Percentiles rank a stretch among this genome's conserved stretches.
Evolutionary conservation across 1,140 invertebrate genomes (phyloP).

Genomic region (Eupeodes corollae): DNA sequence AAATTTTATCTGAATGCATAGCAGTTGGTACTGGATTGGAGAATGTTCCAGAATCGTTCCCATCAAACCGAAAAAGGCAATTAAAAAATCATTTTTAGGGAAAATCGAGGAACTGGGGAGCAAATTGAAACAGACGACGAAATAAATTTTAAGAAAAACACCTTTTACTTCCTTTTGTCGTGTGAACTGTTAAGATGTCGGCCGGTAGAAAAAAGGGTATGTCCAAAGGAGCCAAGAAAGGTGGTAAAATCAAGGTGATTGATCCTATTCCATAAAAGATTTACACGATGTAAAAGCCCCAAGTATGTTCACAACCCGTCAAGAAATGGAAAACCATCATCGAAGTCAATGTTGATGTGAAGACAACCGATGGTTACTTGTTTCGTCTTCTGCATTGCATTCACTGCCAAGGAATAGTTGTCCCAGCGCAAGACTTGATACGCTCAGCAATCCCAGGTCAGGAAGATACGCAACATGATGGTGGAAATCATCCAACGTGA

Average conservation of each 20-base stretch:
- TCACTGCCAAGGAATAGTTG: slow-evolving; percentile 89
- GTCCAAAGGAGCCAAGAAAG: slow-evolving; percentile 97
- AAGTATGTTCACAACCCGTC: slow-evolving; percentile 89
- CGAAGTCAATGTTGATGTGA: slow-evolving; percentile 93
- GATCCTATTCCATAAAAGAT: slow-evolving; percentile 99
- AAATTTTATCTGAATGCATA: too few relatives aligned
- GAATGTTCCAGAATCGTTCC: too few relatives aligned
- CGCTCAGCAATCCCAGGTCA: slow-evolving; percentile 91
- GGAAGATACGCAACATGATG: slow-evolving; percentile 89
- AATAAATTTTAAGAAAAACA: too few relatives aligned
- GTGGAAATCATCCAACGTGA: slow-evolving; percentile 90
- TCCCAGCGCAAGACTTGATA: slow-evolving; percentile 96
- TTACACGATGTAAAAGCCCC: slow-evolving; percentile 99
- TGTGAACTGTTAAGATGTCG: slow-evolving; percentile 65
- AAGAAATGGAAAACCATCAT: slow-evolving; percentile 99
- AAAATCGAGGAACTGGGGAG: too few relatives aligned
- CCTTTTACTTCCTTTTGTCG: too few relatives aligned
- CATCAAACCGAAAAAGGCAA: too few relatives aligned
- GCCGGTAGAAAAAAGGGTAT: slow-evolving; percentile 99
- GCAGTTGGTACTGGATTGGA: too few relatives aligned
- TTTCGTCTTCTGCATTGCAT: slow-evolving; percentile 97
- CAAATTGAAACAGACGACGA: too few relatives aligned
- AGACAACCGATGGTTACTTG: slow-evolving; percentile 95
- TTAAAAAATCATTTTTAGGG: too few relatives aligned
- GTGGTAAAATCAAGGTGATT: slow-evolving; percentile 98